Percentiles rank a stretch among this genome's conserved stretches.
Evolutionary conservation across 2,113 vertebrate species (phyloP).

Genomic region (Amblyornis subalaris): DNA sequence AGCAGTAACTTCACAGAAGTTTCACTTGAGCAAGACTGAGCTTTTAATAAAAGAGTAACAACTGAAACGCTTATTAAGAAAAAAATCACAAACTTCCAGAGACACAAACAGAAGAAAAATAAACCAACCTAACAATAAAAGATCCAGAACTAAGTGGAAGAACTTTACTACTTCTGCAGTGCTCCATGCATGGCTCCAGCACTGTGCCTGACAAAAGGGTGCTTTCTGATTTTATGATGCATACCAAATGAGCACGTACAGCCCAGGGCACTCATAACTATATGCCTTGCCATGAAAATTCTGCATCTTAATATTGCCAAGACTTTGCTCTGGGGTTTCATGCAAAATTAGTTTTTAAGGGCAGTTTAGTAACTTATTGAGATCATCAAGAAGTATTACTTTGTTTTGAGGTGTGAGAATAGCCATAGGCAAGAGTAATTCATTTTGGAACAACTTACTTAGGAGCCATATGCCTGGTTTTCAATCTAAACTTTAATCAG

Average conservation of each 20-base stretch:
- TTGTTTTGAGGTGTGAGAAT: conserved; percentile 76
- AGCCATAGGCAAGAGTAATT: conserved; percentile 74
- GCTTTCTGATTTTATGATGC: conserved; percentile 78
- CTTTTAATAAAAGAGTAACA: background rate
- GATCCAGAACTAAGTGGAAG: conserved; percentile 20
- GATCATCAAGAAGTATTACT: conserved; percentile 79
- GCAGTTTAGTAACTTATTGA: conserved; percentile 83
- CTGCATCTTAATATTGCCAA: conserved; percentile 74
- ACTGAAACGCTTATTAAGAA: background rate
- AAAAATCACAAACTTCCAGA: background rate
- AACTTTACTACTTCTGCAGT: conserved; percentile 22
- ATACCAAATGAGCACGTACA: conserved; percentile 76
- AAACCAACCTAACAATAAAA: background rate
- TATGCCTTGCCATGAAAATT: conserved; percentile 74
- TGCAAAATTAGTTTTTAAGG: conserved; percentile 82
- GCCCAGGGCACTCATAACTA: conserved; percentile 71
- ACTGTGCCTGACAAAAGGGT: conserved; percentile 69
- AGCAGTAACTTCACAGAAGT: background rate
- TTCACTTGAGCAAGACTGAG: background rate
- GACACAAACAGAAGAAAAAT: background rate
- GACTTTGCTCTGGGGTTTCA: conserved; percentile 76
- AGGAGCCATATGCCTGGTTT: conserved; percentile 59
- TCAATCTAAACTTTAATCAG: conserved; percentile 75
- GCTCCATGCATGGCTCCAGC: conserved; percentile 41
- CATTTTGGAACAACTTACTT: conserved; percentile 71